Percentiles rank a stretch among this genome's conserved stretches.
Evolutionary conservation across 1,140 invertebrate genomes (phyloP).

Genomic region (Macrobrachium nipponense): DNA sequence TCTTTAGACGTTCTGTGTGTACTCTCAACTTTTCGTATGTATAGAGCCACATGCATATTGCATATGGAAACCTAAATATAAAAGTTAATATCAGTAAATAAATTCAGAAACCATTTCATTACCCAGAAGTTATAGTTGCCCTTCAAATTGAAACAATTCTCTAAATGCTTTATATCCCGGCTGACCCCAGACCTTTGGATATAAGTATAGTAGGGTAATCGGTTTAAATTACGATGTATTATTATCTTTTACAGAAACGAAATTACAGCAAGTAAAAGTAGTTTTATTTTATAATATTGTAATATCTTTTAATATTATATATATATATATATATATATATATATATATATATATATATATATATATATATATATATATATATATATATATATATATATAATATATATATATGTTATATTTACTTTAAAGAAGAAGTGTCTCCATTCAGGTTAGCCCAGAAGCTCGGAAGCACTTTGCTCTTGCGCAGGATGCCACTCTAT

Average conservation of each 20-base stretch:
- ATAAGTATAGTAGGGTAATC: too few relatives aligned
- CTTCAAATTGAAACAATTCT: too few relatives aligned
- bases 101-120: too few relatives aligned
- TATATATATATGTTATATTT: not conserved
- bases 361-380: not conserved
- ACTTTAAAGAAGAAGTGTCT: not conserved
- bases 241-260: too few relatives aligned
- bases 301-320: not conserved
- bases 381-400: not conserved
- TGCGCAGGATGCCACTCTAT: slow-evolving; percentile 55
- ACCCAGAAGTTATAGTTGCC: too few relatives aligned
- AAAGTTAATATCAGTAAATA: not conserved
- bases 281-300: too few relatives aligned
- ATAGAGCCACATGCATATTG: too few relatives aligned
- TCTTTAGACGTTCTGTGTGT: not conserved
- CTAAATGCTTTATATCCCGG: too few relatives aligned
- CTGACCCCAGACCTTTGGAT: too few relatives aligned
- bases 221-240: too few relatives aligned
- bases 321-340: not conserved
- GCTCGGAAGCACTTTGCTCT: slow-evolving; percentile 55
- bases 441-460: slow-evolving; percentile 54
- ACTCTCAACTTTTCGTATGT: too few relatives aligned
- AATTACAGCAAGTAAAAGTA: too few relatives aligned
- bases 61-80: not conserved
- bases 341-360: not conserved